Conservation (phyloP, 1,140 invertebrate species). For the Chionoecetes opilio region DNA sequence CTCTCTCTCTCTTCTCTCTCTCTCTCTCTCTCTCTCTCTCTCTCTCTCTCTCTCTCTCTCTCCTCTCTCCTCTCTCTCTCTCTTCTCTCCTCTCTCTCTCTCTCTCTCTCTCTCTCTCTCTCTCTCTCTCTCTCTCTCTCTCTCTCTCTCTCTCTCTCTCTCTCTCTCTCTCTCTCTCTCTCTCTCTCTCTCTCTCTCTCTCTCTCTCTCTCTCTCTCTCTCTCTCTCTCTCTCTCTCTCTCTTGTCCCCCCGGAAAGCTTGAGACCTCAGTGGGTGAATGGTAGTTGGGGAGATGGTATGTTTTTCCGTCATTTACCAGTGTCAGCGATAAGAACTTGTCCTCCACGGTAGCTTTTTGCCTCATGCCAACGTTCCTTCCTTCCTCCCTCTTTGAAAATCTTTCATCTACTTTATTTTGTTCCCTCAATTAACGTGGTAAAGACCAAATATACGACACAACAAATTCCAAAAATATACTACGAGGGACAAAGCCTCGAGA, state of each 20-base stretch:
- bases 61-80: too few relatives aligned
- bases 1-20: slow-evolving; percentile 48
- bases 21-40: slow-evolving; percentile 41
- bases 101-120: slow-evolving; percentile 49
- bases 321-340: background rate
- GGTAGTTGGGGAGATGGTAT: background rate
- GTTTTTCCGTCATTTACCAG: slow-evolving; percentile 19
- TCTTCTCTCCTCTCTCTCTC: slow-evolving; percentile 48
- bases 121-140: slow-evolving; percentile 40
- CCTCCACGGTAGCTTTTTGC: background rate
- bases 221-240: too few relatives aligned
- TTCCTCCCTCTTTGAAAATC: background rate
- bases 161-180: slow-evolving; percentile 49
- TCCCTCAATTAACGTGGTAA: background rate
- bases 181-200: slow-evolving; percentile 9
- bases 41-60: slow-evolving; percentile 48
- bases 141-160: slow-evolving; percentile 48
- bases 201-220: too few relatives aligned
- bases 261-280: too few relatives aligned
- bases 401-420: background rate
- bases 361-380: background rate
- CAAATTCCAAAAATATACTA: background rate
- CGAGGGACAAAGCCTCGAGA: background rate
- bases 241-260: too few relatives aligned
- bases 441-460: background rate